Base-by-base conservation (phyloP, 2,797 vertebrate genomes). In the Hemitrygon akajei region DNA sequence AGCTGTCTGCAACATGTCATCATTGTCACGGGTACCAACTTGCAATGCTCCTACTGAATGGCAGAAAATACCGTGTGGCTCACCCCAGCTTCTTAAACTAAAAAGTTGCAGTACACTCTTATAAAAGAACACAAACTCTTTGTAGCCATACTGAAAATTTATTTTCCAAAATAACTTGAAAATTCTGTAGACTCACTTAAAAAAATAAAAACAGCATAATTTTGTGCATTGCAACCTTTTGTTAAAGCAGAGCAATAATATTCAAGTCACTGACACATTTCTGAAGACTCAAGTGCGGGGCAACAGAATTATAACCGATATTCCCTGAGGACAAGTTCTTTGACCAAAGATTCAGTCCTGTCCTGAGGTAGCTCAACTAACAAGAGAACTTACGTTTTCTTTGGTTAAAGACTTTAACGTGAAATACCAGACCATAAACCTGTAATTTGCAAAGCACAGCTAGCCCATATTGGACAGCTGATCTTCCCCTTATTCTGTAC, bases 131-230 rank as follows among this genome's bases (percentile, higher is more conserved):
- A 69, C 84, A 89, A 89, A 89, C 30, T 34, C 7, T 40, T 69
- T 10, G 4, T 56, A 47, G 0, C 30, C 40, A 25, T 71, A 47
- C 69, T 56, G 91, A 92, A 92, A 37, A 47, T 92, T 92, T 92
- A 92, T 92, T 91, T 91, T 92, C 25, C 91, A 71, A 92, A 92
- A 92, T 75, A 92, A 92, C 25, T 27, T 47, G 30, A 71, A 40
- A 75, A 73, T 73, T 56, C 10, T 47, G n/a, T 89, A 89, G 20
- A 47, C 69, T 92, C 22, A 16, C 30, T 92, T 84, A 27, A 40
- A 75, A 92, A 40, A 73, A 47, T 73, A 40, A 47, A 91, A 71
- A 91, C 18, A 12, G 34, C 12, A 71, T 47, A 71, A 27, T 73
- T 92, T 92, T 3, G 22, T 73, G 20, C 63, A 92, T 73, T 37